Percentiles rank a stretch among this genome's conserved stretches.
These are phyloP conservation scores for Cynoglossus semilaevis DNA, from an alignment of 2,113 vertebrate species.

Conservation along the genomic window DNA sequence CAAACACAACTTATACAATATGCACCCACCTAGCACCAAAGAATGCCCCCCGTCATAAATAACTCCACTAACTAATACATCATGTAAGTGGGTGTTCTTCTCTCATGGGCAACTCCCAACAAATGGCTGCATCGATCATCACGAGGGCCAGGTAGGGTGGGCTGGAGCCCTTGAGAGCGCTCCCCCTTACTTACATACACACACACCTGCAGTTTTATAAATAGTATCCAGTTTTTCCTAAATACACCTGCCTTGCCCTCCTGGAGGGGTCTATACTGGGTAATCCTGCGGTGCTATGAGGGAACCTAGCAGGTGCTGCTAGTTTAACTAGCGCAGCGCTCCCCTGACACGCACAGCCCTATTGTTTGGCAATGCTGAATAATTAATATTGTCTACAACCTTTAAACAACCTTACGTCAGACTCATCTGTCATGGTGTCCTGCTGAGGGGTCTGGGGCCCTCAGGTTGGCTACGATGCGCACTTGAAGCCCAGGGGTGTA, in stretches of 20 bases:
- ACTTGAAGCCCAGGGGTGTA: slow-evolving; percentile 45
- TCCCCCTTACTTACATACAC: slow-evolving; percentile 41
- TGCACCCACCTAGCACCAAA: slow-evolving; percentile 58
- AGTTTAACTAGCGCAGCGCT: slow-evolving; percentile 51
- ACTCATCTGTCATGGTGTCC: slow-evolving; percentile 72
- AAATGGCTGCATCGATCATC: slow-evolving; percentile 77
- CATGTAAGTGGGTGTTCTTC: slow-evolving; percentile 71
- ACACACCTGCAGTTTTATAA: slow-evolving; percentile 55
- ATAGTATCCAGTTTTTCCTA: slow-evolving; percentile 55
- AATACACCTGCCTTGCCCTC: slow-evolving; percentile 51
- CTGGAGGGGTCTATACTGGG: slow-evolving; percentile 26
- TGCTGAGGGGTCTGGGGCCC: slow-evolving; percentile 44
- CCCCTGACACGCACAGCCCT: slow-evolving; percentile 42
- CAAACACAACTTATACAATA: slow-evolving; percentile 70
- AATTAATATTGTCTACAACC: slow-evolving; percentile 75
- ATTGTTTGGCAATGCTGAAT: slow-evolving; percentile 69
- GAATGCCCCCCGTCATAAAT: slow-evolving; percentile 74
- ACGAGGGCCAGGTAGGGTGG: slow-evolving; percentile 57
- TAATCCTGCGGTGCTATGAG: slow-evolving; percentile 60
- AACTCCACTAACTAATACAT: slow-evolving; percentile 72
- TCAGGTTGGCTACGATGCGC: slow-evolving; percentile 45
- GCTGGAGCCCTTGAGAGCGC: slow-evolving; percentile 44
- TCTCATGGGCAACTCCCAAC: slow-evolving; percentile 75
- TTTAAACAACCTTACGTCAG: slow-evolving; percentile 76
- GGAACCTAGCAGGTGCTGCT: slow-evolving; percentile 62